Conservation (phyloP, 64 coral and sea anemone species). For the Dendronephthya gigantea region DNA sequence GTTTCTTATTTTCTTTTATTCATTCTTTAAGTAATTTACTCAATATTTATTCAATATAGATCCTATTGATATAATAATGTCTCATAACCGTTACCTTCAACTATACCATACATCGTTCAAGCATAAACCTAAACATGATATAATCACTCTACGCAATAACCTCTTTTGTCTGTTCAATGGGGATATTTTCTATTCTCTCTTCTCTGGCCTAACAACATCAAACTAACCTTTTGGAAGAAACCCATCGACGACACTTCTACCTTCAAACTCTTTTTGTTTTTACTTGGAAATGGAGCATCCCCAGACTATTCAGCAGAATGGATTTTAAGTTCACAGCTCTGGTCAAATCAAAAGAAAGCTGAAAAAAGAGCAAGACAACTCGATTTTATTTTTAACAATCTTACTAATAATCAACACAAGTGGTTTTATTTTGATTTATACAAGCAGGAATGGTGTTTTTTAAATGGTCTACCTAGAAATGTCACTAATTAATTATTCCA, state of each 20-base stretch:
- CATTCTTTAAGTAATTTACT: too few relatives aligned
- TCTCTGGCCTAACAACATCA: neutral
- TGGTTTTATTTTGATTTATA: neutral
- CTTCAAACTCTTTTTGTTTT: neutral
- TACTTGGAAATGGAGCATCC: neutral
- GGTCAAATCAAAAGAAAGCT: neutral
- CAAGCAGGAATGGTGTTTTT: neutral
- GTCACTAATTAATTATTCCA: too few relatives aligned
- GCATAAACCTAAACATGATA: too few relatives aligned
- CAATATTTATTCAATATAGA: too few relatives aligned
- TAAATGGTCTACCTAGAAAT: too few relatives aligned
- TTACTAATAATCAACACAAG: neutral
- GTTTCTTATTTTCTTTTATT: too few relatives aligned
- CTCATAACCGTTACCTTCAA: too few relatives aligned
- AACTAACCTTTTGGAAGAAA: neutral
- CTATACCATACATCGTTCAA: too few relatives aligned
- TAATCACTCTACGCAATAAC: too few relatives aligned
- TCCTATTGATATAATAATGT: too few relatives aligned
- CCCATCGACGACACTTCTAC: neutral
- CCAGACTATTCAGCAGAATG: neutral
- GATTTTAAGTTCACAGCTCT: neutral
- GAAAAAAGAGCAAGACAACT: conserved; percentile 6
- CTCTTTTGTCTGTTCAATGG: too few relatives aligned
- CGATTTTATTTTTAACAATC: neutral
- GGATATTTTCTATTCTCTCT: too few relatives aligned